Evolutionary conservation across 1,140 invertebrate species (phyloP).

Genomic region (Brachionus asplanchnoidis): DNA sequence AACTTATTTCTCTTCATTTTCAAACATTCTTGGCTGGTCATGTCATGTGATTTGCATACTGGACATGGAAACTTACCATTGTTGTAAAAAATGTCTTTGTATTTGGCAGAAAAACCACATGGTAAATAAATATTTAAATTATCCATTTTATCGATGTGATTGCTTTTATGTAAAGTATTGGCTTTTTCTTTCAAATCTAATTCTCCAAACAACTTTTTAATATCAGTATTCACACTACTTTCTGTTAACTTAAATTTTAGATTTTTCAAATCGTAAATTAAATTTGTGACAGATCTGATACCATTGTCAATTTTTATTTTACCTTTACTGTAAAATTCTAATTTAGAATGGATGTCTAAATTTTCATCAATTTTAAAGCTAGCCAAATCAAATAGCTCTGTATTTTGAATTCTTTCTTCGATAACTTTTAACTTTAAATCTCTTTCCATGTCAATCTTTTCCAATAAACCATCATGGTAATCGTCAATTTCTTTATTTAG

Average conservation of each 20-base stretch:
- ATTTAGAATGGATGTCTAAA: background rate
- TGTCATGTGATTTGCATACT: background rate
- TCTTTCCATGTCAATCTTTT: no score
- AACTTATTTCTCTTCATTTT: background rate
- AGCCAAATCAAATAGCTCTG: no score
- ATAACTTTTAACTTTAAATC: no score
- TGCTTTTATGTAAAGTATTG: no score
- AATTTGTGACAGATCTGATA: background rate
- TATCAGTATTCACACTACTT: no score
- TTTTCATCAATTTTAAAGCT: background rate
- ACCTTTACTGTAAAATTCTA: background rate
- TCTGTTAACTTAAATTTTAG: no score
- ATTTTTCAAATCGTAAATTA: no score
- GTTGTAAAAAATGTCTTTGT: background rate
- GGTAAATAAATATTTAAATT: background rate
- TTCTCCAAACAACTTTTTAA: no score
- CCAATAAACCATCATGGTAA: no score
- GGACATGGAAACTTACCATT: background rate
- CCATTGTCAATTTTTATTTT: background rate
- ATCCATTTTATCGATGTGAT: background rate
- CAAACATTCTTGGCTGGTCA: background rate
- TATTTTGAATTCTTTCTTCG: no score
- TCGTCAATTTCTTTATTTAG: no score
- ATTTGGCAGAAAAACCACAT: background rate
- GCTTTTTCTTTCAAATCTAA: no score